Base-by-base conservation (phyloP, 2,113 vertebrate species). In the Suncus etruscus region DNA sequence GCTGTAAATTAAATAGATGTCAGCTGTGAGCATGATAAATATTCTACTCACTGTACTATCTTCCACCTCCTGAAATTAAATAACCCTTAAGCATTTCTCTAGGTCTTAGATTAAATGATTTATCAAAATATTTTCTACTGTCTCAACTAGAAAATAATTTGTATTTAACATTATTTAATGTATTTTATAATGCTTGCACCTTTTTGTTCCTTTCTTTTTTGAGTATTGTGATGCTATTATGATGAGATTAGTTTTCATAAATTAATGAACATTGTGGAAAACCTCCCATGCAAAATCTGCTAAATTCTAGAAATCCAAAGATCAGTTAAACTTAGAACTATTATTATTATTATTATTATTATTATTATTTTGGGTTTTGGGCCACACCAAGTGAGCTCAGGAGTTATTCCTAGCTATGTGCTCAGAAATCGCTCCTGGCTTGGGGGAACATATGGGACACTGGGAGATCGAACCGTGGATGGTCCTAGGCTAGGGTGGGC, bases 81-180 rank as follows among this genome's bases (percentile, higher is more conserved):
- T 24, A 8, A 73, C 22, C 27, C 51, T 78, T 61, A 73, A 63
- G 72, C 63, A 8, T 25, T 31, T 70, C 3, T 47, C n/a, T 89
- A 63, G 8, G 1, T 0, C 65, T 0, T 45, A 32, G 32, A n/a
- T 79, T 14, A 18, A 39, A 5, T 82, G 39, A 45, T 82, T 73
- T 51, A 22, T 69, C 51, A 77, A 77, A 77, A 29, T 61, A 39
- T 39, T 39, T 39, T 39, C 39, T 39, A 39, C 39, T 39, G 10
- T 76, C 81, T 31, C 9, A 77, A 66, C 25, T 22, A 90, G 81
- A 82, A 86, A 76, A 72, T 9, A 75, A n/a, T 25, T 47, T 80
- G 3, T 51, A 45, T 47, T 63, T 7, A 65, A 18, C 47, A 61
- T 0, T 45, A 0, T 9, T 75, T 83, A 11, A 11, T 75, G 29